A percentile compares a stretch with the other conserved stretches of the same genome.
These are phyloP conservation scores for Brenthis ino DNA, from an alignment of 2,888 invertebrate genomes.

Conservation along the genomic window DNA sequence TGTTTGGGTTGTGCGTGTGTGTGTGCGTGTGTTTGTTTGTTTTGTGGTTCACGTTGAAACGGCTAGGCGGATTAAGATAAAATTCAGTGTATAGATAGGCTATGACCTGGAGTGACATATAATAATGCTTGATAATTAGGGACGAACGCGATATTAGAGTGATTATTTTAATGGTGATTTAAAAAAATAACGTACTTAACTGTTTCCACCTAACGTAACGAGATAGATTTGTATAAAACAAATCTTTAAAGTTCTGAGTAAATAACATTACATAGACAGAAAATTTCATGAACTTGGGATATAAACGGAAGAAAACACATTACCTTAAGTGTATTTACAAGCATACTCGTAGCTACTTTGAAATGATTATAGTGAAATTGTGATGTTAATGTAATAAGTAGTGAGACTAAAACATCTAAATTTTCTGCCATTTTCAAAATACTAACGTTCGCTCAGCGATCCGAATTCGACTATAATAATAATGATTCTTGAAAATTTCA, in stretches of 20 bases:
- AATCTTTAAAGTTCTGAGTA: slow-evolving; percentile 31
- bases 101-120: no score
- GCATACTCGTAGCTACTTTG: slow-evolving; percentile 19
- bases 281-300: slow-evolving; percentile 31
- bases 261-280: slow-evolving; percentile 32
- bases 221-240: slow-evolving; percentile 26
- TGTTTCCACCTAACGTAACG: slow-evolving; percentile 20
- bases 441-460: no score
- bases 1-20: no score
- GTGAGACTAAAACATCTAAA: not conserved
- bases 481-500: no score
- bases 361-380: slow-evolving; percentile 25
- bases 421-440: no score
- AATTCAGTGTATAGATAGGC: no score
- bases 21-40: no score
- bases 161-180: not conserved
- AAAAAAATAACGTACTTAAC: slow-evolving; percentile 16
- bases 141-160: not conserved
- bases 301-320: slow-evolving; percentile 31
- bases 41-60: no score
- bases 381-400: slow-evolving; percentile 25
- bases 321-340: slow-evolving; percentile 33
- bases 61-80: no score
- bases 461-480: no score
- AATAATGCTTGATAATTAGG: no score